Conservation (phyloP, 1,140 invertebrate genomes). For the Hyles vespertilio region DNA sequence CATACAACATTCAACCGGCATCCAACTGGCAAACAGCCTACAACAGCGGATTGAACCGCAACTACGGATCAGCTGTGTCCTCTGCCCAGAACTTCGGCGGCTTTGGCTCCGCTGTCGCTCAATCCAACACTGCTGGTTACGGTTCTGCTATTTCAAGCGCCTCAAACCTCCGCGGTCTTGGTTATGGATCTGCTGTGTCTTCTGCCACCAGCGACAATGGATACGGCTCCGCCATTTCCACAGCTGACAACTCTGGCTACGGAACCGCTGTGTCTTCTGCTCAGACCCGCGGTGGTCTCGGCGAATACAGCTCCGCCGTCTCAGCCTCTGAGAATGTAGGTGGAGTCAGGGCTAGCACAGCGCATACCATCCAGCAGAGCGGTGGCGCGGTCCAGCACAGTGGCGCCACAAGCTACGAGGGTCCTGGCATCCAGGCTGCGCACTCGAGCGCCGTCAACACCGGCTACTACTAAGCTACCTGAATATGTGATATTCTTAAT, state of each 20-base stretch:
- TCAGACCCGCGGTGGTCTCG: slow-evolving; percentile 12
- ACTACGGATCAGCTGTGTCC: slow-evolving; percentile 39
- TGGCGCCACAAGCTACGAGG: slow-evolving; percentile 49
- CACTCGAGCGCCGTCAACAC: slow-evolving; percentile 51
- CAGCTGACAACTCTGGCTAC: slow-evolving; percentile 27
- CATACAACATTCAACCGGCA: slow-evolving; percentile 17
- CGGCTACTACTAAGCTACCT: slow-evolving; percentile 38
- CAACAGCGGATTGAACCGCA: slow-evolving; percentile 26
- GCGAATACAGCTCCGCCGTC: slow-evolving; percentile 21
- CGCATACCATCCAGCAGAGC: slow-evolving; percentile 42
- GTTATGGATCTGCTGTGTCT: slow-evolving; percentile 40
- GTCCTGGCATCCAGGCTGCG: slow-evolving; percentile 50
- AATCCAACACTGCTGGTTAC: slow-evolving; percentile 21
- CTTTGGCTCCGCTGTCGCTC: slow-evolving; percentile 25
- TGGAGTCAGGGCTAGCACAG: slow-evolving; percentile 40
- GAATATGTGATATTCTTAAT: neutral
- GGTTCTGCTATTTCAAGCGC: slow-evolving; percentile 33
- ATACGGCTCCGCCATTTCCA: slow-evolving; percentile 23
- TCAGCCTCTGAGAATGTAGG: slow-evolving; percentile 35
- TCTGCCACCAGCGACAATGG: slow-evolving; percentile 31
- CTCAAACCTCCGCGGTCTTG: slow-evolving; percentile 27
- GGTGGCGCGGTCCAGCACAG: slow-evolving; percentile 40
- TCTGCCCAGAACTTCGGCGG: slow-evolving; percentile 33
- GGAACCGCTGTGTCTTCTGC: slow-evolving; percentile 42
- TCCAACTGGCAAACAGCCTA: slow-evolving; percentile 21